Evolutionary conservation across 2,888 invertebrate genomes (phyloP).

Genomic region (Eupithecia inturbata): DNA sequence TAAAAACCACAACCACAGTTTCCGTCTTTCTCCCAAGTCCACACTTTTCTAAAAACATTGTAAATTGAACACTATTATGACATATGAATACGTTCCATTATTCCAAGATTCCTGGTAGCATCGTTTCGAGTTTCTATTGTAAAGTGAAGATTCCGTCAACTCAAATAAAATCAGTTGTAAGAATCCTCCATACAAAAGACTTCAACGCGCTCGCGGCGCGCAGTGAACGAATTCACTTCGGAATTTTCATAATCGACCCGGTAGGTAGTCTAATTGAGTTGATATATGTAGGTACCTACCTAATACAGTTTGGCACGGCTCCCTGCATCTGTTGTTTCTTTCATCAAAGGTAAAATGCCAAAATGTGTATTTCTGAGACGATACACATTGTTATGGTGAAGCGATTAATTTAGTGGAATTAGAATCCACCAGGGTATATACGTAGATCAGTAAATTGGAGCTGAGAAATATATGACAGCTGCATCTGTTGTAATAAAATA

Average conservation of each 20-base stretch:
- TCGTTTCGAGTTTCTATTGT: neutral
- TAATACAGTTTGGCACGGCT: too few species aligned
- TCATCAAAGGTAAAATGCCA: too few species aligned
- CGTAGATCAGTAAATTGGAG: too few species aligned
- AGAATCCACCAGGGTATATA: too few species aligned
- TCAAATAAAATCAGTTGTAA: neutral
- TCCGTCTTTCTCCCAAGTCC: neutral
- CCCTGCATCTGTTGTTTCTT: too few species aligned
- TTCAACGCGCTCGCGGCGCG: constrained; percentile 4
- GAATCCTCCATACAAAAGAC: constrained; percentile 6
- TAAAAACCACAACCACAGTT: constrained; percentile 4
- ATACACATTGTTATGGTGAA: too few species aligned
- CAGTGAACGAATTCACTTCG: neutral
- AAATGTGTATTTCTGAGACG: too few species aligned
- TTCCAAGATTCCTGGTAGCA: neutral
- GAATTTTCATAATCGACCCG: neutral
- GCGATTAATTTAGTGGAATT: too few species aligned
- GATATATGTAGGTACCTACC: too few species aligned
- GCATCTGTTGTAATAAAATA: neutral
- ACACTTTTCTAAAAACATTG: neutral
- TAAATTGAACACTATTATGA: neutral
- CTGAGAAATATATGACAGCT: neutral
- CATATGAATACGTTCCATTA: neutral
- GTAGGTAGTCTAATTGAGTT: too few species aligned
- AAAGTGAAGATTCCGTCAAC: neutral